A percentile compares a stretch with the other conserved stretches of the same genome.
phyloP scores from a whole-genome alignment of 2,113 vertebrate species.

The Larimichthys crocea region DNA sequence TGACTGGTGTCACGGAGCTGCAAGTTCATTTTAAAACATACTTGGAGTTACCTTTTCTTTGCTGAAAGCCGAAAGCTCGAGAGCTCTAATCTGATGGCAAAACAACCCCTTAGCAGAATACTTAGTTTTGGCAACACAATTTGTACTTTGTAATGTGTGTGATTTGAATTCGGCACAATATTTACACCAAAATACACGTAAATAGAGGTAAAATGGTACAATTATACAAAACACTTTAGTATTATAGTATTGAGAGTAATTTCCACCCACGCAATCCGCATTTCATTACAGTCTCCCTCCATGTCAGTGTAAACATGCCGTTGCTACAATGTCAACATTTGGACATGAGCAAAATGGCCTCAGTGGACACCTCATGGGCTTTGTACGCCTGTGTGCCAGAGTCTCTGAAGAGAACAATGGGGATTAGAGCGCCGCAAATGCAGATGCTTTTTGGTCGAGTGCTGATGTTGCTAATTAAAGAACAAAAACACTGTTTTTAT shows the following conservation, averaged over 20 bases:
- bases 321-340: constrained; percentile 24
- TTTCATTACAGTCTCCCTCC: neutral
- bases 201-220: neutral
- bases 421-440: constrained; percentile 38
- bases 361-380: constrained; percentile 10
- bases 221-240: neutral
- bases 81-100: neutral
- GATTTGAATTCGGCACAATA: neutral
- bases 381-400: constrained; percentile 26
- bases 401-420: constrained; percentile 22
- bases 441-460: constrained; percentile 32
- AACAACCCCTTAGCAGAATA: neutral
- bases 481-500: constrained; percentile 29
- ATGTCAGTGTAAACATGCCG: neutral
- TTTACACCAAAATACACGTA: neutral
- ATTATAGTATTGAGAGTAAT: neutral
- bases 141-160: neutral
- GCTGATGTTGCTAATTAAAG: constrained; percentile 36
- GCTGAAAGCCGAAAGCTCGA: neutral
- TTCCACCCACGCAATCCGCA: neutral
- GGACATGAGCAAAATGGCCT: constrained; percentile 19
- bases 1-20: rapidly evolving
- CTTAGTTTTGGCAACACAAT: neutral
- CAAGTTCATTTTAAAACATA: neutral
- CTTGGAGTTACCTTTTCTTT: neutral